Conservation (phyloP, 1,140 invertebrate species). For the Calliopsis andreniformis region DNA sequence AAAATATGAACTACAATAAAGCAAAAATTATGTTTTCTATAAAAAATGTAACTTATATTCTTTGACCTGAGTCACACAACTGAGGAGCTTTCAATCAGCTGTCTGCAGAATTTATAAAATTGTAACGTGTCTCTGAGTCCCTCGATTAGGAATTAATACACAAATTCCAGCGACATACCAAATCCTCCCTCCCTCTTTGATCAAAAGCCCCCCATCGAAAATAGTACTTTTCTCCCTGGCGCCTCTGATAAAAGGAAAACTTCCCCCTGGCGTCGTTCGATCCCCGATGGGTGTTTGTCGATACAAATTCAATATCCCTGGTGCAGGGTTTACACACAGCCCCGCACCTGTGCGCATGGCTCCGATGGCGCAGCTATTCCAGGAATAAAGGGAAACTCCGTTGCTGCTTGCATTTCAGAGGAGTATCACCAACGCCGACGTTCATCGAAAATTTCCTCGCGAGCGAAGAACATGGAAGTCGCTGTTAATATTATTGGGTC, state of each 20-base stretch:
- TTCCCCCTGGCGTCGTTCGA: slow-evolving; percentile 43
- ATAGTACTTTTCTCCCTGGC: background rate
- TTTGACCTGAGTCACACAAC: too few relatives aligned
- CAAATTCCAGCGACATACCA: too few relatives aligned
- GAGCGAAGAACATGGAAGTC: slow-evolving; percentile 12
- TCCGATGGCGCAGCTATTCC: slow-evolving; percentile 42
- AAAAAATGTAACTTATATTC: too few relatives aligned
- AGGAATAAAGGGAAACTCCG: slow-evolving; percentile 34
- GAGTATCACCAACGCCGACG: background rate
- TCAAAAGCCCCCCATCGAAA: too few relatives aligned
- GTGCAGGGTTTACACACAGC: background rate
- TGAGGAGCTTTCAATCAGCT: too few relatives aligned
- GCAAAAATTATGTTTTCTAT: too few relatives aligned
- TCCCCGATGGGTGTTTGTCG: slow-evolving; percentile 55
- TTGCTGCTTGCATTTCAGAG: slow-evolving; percentile 21
- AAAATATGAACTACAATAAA: too few relatives aligned
- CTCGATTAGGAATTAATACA: too few relatives aligned
- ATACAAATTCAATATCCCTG: slow-evolving; percentile 57
- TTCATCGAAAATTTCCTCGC: background rate
- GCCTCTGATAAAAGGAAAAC: slow-evolving; percentile 6
- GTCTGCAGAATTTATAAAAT: too few relatives aligned
- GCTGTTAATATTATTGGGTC: slow-evolving; percentile 37
- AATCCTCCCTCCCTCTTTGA: too few relatives aligned
- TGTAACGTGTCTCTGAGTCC: too few relatives aligned
- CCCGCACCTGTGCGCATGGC: slow-evolving; percentile 23